These are phyloP conservation scores for Acrocephalus kingi DNA, from an alignment of 2,113 vertebrate species.

Conservation along the genomic window DNA sequence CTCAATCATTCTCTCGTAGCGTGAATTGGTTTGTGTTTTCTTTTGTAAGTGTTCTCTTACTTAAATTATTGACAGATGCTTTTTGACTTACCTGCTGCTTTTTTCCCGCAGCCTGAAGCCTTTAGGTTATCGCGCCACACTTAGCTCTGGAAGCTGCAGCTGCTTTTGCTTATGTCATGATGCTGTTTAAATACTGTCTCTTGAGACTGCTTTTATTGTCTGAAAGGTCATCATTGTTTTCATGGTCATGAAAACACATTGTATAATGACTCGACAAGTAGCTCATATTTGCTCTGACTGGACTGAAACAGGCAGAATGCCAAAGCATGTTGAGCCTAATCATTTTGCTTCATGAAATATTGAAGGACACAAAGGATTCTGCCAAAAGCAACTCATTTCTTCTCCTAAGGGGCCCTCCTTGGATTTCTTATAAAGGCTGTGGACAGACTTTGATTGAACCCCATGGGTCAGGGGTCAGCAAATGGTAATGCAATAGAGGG, in stretches of 20 bases:
- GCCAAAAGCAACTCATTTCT: not conserved
- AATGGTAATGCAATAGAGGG: not conserved
- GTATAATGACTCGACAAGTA: not conserved
- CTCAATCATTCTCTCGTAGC: not conserved
- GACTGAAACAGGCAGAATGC: not conserved
- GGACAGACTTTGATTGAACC: not conserved
- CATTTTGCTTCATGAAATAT: conserved; percentile 20
- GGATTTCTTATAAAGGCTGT: not conserved
- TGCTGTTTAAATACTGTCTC: not conserved
- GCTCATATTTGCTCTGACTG: not conserved
- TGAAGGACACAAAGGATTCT: not conserved
- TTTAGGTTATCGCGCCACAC: not conserved
- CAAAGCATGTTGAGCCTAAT: not conserved
- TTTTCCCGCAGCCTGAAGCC: not conserved
- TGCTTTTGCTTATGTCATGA: not conserved
- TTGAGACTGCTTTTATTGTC: not conserved
- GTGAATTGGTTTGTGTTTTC: not conserved
- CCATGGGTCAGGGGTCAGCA: not conserved
- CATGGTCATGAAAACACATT: not conserved
- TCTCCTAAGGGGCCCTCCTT: not conserved
- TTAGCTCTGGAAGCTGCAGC: not conserved
- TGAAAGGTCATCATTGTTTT: not conserved
- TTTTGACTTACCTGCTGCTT: not conserved
- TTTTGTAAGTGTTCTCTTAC: not conserved
- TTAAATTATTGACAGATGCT: not conserved